Evolutionary conservation across 1,140 invertebrate genomes (phyloP).

Genomic region (Paralvinella palmiformis): DNA sequence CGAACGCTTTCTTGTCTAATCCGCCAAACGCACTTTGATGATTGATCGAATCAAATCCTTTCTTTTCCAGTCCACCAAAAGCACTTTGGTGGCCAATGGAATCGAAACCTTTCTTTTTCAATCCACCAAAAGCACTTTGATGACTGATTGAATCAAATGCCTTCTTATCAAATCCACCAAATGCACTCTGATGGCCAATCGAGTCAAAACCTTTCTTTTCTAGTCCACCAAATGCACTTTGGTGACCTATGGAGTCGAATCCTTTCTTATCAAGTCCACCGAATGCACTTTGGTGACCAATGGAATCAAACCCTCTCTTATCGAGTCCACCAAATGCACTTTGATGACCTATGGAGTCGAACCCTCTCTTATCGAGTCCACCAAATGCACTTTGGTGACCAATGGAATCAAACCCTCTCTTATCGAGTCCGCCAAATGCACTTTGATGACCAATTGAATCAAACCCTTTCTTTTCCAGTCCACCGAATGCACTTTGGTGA

Average conservation of each 20-base stretch:
- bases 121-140: conserved; percentile 11
- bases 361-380: conserved; percentile 4
- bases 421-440: conserved; percentile 14
- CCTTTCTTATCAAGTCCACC: conserved; percentile 13
- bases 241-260: conserved; percentile 9
- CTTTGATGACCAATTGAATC: conserved; percentile 6
- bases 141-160: conserved; percentile 13
- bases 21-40: conserved; percentile 5
- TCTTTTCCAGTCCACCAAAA: conserved; percentile 16
- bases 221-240: conserved; percentile 9
- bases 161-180: conserved; percentile 13
- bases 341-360: not conserved
- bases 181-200: conserved; percentile 7
- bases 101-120: conserved; percentile 12
- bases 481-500: conserved; percentile 4
- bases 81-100: conserved; percentile 2
- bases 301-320: conserved; percentile 11
- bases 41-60: conserved; percentile 11
- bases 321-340: conserved; percentile 13
- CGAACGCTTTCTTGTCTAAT: conserved; percentile 13
- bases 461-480: conserved; percentile 10
- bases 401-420: conserved; percentile 17
- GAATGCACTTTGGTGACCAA: conserved; percentile 5
- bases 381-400: conserved; percentile 19
- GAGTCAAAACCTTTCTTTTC: conserved; percentile 13